Conservation (phyloP, 2,888 invertebrate genomes). For the Andrena chrysosceles region DNA sequence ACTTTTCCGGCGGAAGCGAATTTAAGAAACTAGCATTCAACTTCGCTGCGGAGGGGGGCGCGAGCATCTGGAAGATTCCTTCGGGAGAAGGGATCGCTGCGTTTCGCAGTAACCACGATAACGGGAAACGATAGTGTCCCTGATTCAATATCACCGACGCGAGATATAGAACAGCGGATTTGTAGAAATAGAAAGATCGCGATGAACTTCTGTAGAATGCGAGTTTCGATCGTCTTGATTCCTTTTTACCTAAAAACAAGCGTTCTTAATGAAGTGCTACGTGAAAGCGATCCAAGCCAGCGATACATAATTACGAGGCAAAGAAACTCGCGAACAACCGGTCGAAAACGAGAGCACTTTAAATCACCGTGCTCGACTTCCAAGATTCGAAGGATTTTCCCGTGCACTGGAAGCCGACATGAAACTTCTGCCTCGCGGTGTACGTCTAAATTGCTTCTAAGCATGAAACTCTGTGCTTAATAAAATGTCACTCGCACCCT, state of each 20-base stretch:
- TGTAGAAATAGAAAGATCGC: background rate
- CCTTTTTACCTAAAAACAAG: too few species aligned
- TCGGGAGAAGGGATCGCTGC: background rate
- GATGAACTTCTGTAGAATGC: background rate
- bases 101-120: background rate
- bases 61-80: background rate
- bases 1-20: conserved; percentile 20
- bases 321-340: conserved; percentile 9
- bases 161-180: too few species aligned
- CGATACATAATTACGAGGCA: conserved; percentile 21
- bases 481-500: conserved; percentile 56
- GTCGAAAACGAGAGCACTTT: conserved; percentile 32
- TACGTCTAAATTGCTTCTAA: conserved; percentile 51
- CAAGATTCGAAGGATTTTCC: conserved; percentile 40
- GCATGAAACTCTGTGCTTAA: conserved; percentile 53
- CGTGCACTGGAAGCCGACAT: background rate
- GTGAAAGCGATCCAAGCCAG: conserved; percentile 1
- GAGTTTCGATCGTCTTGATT: too few species aligned
- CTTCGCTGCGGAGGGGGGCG: background rate
- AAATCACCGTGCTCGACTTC: conserved; percentile 26
- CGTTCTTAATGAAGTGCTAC: background rate
- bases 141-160: background rate
- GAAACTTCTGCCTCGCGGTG: conserved; percentile 28
- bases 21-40: conserved; percentile 20
- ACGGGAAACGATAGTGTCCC: background rate